Base-by-base conservation (phyloP, 2,888 invertebrate genomes). In the Meteorus cinctellus region DNA sequence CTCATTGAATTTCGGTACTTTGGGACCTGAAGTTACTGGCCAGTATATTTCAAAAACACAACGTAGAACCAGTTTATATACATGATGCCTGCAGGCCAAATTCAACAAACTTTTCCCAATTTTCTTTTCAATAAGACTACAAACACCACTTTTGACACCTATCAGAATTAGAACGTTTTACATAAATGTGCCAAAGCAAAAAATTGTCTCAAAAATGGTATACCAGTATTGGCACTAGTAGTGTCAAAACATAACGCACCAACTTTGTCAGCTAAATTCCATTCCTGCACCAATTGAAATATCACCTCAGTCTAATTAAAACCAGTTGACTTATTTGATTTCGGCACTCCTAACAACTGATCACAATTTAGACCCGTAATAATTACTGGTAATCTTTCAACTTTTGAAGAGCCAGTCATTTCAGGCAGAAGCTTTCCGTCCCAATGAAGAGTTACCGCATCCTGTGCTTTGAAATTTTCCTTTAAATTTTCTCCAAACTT, bases 71-170 rank as follows among this genome's bases (percentile, higher is more conserved):
- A 78, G 69, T 59, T 78, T 71, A 73, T 76, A 76, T 55, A 76
- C 29, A 68, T 78, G 78, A 71, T 78, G 78, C 62, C 74, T 62
- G 62, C 70, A 74, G 70, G 76, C 74, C 60, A 74, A 74, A 71
- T 69, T 29, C 34, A 74, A 67, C 60, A 72, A 62, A 67, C 72
- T 70, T 36, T 45, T 62, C 31, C 55, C 77, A 8, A 69, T 41
- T 27, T 69, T 70, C n/a, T 67, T 55, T 27, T 77, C 77, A 1
- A 74, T 10, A 8, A 70, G 36, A 3, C 16, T 34, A 55, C 69
- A 69, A 2, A 69, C 65, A 48, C 70, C 73, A 41, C 24, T 16
- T 31, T 36, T 41, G 29, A 31, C 45, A 24, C 67, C 67, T 62
- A 59, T 14, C 63, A 74, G 41, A 36, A 60, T 67, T 36, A 51